Evolutionary conservation across 2,888 invertebrate species (phyloP), one percentile per base, ranked within the genome.

Genomic region (Spodoptera exigua): DNA sequence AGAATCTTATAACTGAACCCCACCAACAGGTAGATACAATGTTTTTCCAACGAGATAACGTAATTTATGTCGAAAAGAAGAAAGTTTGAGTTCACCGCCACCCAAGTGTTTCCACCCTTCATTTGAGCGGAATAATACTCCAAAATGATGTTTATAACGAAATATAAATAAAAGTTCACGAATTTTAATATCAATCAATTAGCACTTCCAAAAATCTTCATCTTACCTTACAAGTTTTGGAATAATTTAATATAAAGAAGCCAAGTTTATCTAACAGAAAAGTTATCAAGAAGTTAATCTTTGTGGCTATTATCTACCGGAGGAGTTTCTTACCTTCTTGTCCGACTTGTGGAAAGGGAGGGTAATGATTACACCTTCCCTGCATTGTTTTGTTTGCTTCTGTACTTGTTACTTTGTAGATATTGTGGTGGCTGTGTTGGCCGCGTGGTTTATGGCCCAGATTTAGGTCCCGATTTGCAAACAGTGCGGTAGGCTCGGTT

Each of bases 241-340:
- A 89, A 90, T 90, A 90, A 89, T 89, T 90, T 88, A 90, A 90
- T 89, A 86, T 83, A 84, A 87, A 87, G 85, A 87, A 81, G 83
- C 81, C 74, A 85, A 90, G 86, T 89, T 90, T 87, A 85, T 88
- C 82, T 84, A 82, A 79, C 78, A 76, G 76, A 77, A 88, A 90
- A 89, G 83, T 86, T 86, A 80, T 79, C 79, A 80, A 75, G 78
- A 84, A 86, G 83, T 89, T 89, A 89, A 88, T 88, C 87, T 88
- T 81, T 83, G 79, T 80, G 78, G 79, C 83, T 84, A 85, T 89
- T 86, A 85, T 37, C 81, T 81, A 77, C 76, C 74, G 13, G 53
- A 18, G 47, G 68, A 60, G 59, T 51, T 61, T 59, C 60, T 56
- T 75, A 59, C 62, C 57, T 61, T 78, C 70, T 53, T 64, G 59